phyloP scores from a whole-genome alignment of 2,797 vertebrate species.

The Anabacerthia variegaticeps region DNA sequence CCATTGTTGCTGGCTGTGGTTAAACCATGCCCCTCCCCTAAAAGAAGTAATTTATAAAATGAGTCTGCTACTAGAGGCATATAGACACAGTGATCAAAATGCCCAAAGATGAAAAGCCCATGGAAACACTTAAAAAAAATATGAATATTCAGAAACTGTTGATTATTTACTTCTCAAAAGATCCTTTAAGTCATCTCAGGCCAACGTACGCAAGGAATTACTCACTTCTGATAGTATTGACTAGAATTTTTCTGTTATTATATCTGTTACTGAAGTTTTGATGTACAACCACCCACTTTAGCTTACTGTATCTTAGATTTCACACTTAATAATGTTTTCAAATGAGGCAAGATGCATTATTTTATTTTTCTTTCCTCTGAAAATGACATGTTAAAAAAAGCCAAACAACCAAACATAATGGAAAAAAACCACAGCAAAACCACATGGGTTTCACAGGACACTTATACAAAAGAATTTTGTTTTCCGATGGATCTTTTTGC shows the following conservation, averaged over 20 bases:
- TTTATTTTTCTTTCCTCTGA: background rate
- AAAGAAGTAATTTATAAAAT: background rate
- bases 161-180: background rate
- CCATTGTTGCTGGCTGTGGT: background rate
- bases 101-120: background rate
- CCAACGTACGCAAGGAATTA: background rate
- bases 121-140: background rate
- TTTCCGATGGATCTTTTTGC: background rate
- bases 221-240: background rate
- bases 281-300: background rate
- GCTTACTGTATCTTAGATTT: background rate
- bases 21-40: background rate
- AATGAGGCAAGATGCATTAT: background rate
- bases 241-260: background rate
- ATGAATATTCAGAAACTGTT: background rate
- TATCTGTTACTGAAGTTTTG: background rate
- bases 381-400: background rate
- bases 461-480: background rate
- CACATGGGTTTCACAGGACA: background rate
- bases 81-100: background rate
- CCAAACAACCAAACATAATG: rapidly evolving
- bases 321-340: background rate
- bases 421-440: background rate
- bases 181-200: background rate
- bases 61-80: background rate